Evolutionary conservation across 2,888 invertebrate genomes (phyloP).

Genomic region (Molorchus minor): DNA sequence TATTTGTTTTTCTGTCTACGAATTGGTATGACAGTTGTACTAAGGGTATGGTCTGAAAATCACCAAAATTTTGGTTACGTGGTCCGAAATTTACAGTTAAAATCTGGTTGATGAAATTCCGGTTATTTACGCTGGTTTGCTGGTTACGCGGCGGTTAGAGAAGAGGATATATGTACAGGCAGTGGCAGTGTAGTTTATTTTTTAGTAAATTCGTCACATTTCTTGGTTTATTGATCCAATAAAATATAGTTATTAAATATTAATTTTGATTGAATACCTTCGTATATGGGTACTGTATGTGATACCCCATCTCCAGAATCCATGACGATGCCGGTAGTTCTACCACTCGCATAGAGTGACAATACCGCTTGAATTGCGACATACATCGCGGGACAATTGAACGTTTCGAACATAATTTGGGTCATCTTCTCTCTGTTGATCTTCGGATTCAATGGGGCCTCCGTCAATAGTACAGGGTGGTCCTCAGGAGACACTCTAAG

Average conservation of each 20-base stretch:
- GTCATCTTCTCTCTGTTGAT: slow-evolving; percentile 86
- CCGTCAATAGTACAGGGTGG: slow-evolving; percentile 79
- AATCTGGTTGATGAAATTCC: neutral
- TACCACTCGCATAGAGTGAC: slow-evolving; percentile 77
- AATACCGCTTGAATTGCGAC: slow-evolving; percentile 80
- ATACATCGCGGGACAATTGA: slow-evolving; percentile 71
- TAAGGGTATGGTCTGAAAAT: too few relatives aligned
- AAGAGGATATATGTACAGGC: too few relatives aligned
- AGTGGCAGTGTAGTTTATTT: too few relatives aligned
- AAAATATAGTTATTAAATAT: neutral
- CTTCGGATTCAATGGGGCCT: slow-evolving; percentile 83
- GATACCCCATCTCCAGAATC: slow-evolving; percentile 79
- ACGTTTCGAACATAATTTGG: slow-evolving; percentile 70
- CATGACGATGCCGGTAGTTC: slow-evolving; percentile 78
- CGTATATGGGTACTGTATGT: slow-evolving; percentile 79
- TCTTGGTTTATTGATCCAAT: too few relatives aligned
- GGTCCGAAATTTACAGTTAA: neutral
- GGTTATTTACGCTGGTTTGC: neutral
- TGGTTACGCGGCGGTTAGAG: neutral
- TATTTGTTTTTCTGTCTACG: too few relatives aligned
- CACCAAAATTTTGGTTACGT: neutral
- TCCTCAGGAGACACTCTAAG: slow-evolving; percentile 84
- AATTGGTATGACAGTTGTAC: too few relatives aligned
- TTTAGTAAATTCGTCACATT: too few relatives aligned
- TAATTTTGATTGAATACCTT: slow-evolving; percentile 61